These are phyloP conservation scores for Ceriagrion tenellum DNA, from an alignment of 2,888 invertebrate species.

Conservation along the genomic window DNA sequence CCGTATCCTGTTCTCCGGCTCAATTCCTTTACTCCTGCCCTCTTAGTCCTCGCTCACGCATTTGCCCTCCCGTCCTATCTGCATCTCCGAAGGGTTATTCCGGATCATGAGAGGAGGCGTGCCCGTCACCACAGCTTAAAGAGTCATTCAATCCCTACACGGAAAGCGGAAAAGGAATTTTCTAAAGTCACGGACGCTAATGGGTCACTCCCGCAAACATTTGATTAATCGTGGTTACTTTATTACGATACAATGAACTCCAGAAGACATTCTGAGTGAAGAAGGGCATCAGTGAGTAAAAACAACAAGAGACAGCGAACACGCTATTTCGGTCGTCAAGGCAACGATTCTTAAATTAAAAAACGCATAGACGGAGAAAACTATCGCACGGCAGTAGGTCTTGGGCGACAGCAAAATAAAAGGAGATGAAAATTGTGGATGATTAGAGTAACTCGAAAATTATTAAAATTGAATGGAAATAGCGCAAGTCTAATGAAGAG, in stretches of 20 bases:
- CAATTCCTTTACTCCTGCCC: neutral
- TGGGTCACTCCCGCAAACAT: neutral
- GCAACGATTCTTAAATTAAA: no score
- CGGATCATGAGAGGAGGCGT: neutral
- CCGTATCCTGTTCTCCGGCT: neutral
- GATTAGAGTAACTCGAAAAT: no score
- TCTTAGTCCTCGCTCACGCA: neutral
- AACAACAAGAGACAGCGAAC: no score
- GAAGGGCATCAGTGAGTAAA: no score
- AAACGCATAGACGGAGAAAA: no score
- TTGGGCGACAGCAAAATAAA: no score
- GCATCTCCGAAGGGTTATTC: constrained; percentile 28
- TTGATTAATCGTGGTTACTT: neutral
- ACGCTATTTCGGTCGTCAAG: no score
- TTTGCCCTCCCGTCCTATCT: neutral
- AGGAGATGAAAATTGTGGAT: no score
- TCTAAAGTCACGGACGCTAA: neutral
- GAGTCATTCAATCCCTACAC: neutral
- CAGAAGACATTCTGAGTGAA: no score
- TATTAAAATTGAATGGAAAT: no score
- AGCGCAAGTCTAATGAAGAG: no score
- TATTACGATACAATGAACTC: neutral
- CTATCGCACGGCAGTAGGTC: no score
- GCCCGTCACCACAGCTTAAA: neutral
- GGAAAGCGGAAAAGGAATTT: constrained; percentile 1